A percentile compares a stretch with the other conserved stretches of the same genome.
Conservation (phyloP, 1,140 invertebrate genomes). For the Palaemon carinicauda region DNA sequence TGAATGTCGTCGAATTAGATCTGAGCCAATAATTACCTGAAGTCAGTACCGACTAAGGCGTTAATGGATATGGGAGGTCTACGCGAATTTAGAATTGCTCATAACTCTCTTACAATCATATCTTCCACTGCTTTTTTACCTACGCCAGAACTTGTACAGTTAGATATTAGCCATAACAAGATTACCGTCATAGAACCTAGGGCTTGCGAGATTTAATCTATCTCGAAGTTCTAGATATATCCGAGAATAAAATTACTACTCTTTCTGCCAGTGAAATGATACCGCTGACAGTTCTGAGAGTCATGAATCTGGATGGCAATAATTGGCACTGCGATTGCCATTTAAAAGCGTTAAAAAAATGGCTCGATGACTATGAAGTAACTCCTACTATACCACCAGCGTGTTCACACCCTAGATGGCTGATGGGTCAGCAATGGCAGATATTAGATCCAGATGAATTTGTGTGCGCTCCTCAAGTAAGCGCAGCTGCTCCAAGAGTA, state of each 20-base stretch:
- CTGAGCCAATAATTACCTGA: constrained; percentile 77
- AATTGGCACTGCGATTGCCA: constrained; percentile 84
- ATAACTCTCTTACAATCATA: constrained; percentile 77
- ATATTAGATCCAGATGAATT: constrained; percentile 79
- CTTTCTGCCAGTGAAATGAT: constrained; percentile 73
- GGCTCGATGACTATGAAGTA: constrained; percentile 80
- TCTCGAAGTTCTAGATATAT: constrained; percentile 80
- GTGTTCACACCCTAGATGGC: constrained; percentile 72
- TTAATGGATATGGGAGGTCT: constrained; percentile 77
- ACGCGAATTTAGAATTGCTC: constrained; percentile 75
- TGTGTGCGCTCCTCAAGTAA: constrained; percentile 74
- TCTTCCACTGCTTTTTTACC: constrained; percentile 74
- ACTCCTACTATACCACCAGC: constrained; percentile 75
- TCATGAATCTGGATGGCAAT: constrained; percentile 78
- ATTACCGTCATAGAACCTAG: constrained; percentile 73
- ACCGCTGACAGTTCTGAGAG: constrained; percentile 74
- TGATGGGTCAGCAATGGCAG: constrained; percentile 76
- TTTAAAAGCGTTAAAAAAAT: constrained; percentile 76
- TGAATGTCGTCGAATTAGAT: constrained; percentile 85
- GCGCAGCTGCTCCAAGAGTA: constrained; percentile 54
- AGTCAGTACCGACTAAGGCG: constrained; percentile 74
- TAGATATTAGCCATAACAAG: constrained; percentile 78
- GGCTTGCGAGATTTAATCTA: constrained; percentile 75
- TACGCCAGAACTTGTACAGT: constrained; percentile 74
- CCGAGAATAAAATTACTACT: constrained; percentile 76